Percentiles rank a stretch among this genome's conserved stretches.
phyloP scores from a whole-genome alignment of 2,113 vertebrate genomes.

The Gorsachius goisagi region DNA sequence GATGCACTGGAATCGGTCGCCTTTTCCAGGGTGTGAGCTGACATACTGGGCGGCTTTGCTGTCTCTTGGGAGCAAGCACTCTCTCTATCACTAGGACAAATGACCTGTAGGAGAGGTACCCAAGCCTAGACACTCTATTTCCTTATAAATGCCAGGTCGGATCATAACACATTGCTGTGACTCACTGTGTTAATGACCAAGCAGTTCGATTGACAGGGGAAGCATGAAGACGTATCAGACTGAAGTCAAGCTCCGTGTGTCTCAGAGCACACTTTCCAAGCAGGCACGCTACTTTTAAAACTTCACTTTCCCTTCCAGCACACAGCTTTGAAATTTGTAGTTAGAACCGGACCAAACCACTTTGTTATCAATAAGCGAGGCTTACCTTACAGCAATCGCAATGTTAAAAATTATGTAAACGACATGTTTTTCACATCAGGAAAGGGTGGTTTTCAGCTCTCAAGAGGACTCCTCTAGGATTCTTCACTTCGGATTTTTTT shows the following conservation, averaged over 20 bases:
- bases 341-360: neutral
- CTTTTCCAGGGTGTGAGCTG: constrained; percentile 70
- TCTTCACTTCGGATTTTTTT: neutral
- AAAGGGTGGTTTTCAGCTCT: neutral
- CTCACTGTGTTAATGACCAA: constrained; percentile 29
- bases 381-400: neutral
- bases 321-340: neutral
- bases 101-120: constrained; percentile 66
- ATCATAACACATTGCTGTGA: constrained; percentile 49
- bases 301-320: neutral
- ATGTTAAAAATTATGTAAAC: neutral
- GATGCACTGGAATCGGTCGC: constrained; percentile 24
- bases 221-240: neutral
- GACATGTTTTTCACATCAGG: neutral
- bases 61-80: constrained; percentile 70
- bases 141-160: constrained; percentile 66
- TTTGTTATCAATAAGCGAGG: neutral
- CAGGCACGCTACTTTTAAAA: neutral
- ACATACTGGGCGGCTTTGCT: constrained; percentile 65
- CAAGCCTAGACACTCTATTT: constrained; percentile 35
- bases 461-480: neutral
- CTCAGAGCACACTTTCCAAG: neutral
- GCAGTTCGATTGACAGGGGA: neutral
- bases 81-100: constrained; percentile 58
- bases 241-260: neutral